A percentile compares a stretch with the other conserved stretches of the same genome.
These are phyloP conservation scores for Nesogale talazaci DNA, from an alignment of 2,113 vertebrate species.

Conservation along the genomic window DNA sequence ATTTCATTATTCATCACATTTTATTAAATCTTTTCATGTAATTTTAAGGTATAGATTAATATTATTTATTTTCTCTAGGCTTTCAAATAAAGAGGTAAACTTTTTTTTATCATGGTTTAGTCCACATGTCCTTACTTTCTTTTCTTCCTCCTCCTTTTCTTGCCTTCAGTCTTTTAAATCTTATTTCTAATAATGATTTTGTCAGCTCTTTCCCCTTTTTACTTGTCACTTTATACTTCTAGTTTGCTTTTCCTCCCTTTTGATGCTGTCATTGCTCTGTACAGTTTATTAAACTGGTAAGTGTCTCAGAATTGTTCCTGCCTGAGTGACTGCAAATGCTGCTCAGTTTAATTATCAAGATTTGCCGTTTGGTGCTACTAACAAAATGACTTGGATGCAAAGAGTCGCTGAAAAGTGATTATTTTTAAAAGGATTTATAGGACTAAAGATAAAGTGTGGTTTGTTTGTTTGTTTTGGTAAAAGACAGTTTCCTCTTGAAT, in stretches of 20 bases:
- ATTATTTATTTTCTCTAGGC: slow-evolving; percentile 21
- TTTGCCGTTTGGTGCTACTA: slow-evolving; percentile 86
- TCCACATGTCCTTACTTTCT: slow-evolving; percentile 18
- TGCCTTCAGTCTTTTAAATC: slow-evolving; percentile 70
- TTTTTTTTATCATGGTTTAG: slow-evolving; percentile 21
- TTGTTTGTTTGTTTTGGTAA: neutral
- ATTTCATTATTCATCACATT: slow-evolving; percentile 9
- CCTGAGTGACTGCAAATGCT: slow-evolving; percentile 79
- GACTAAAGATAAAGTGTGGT: slow-evolving; percentile 47
- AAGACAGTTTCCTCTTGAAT: slow-evolving; percentile 21
- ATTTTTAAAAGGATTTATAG: slow-evolving; percentile 15
- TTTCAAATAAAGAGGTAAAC: slow-evolving; percentile 36
- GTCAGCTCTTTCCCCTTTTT: slow-evolving; percentile 84
- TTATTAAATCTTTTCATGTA: slow-evolving; percentile 33
- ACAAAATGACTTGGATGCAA: slow-evolving; percentile 77
- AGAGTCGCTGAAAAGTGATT: slow-evolving; percentile 28
- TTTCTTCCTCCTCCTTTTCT: slow-evolving; percentile 47
- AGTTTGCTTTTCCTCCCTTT: slow-evolving; percentile 89
- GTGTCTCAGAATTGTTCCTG: slow-evolving; percentile 85
- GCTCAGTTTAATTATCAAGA: slow-evolving; percentile 71
- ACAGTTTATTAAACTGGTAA: slow-evolving; percentile 99
- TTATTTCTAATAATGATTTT: slow-evolving; percentile 82
- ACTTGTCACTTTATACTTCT: slow-evolving; percentile 87
- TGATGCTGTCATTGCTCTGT: slow-evolving; percentile 90
- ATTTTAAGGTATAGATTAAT: slow-evolving; percentile 44